Percentiles rank a stretch among this genome's conserved stretches.
phyloP scores from a whole-genome alignment of 2,113 vertebrate species.

The Turnix velox region DNA sequence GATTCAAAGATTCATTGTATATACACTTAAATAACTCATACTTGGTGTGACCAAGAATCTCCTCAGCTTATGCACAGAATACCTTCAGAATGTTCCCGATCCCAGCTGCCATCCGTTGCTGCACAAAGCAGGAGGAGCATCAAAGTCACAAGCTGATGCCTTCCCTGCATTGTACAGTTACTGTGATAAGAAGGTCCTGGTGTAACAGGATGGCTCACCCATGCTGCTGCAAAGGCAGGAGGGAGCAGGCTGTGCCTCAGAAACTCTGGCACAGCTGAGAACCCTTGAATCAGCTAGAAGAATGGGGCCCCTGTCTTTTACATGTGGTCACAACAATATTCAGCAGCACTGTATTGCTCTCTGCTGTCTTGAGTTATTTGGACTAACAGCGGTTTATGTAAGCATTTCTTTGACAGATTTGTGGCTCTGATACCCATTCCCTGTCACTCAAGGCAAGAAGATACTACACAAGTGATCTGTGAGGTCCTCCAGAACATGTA shows the following conservation, averaged over 20 bases:
- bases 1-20: background rate
- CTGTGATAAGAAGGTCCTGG: background rate
- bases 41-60: background rate
- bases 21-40: conserved; percentile 8
- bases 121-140: background rate
- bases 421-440: background rate
- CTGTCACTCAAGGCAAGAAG: conserved; percentile 10
- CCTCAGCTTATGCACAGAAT: background rate
- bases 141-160: background rate
- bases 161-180: background rate
- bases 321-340: background rate
- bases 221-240: background rate
- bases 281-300: background rate
- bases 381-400: background rate
- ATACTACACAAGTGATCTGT: background rate
- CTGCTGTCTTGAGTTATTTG: background rate
- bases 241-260: background rate
- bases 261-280: background rate
- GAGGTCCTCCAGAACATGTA: background rate
- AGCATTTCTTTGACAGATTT: background rate
- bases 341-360: background rate
- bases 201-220: background rate
- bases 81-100: background rate
- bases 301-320: background rate
- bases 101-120: background rate